Evolutionary conservation across 2,113 vertebrate species (phyloP), one percentile per base, ranked within the genome.

Genomic region (Atrichornis clamosus): DNA sequence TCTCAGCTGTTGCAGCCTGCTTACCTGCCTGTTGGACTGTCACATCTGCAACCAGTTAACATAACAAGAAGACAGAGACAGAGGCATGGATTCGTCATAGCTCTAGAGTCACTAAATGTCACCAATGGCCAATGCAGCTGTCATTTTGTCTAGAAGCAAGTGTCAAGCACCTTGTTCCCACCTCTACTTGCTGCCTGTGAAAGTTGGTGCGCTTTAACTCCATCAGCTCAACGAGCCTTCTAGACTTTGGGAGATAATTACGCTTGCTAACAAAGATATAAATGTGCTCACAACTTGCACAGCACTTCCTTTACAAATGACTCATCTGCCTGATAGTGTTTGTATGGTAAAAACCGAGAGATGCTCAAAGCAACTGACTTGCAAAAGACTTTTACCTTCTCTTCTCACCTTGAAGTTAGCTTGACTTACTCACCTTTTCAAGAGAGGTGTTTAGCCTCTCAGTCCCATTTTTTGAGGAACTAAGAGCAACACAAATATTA

Each of bases 311-410:
- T 65, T 16, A 53, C 33, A 68, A 60, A 28, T 39, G 7, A 74
- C 6, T 7, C 1, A 1, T 35, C 26, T 55, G 26, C 27, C 14
- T 53, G 15, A 52, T 2, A 26, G 13, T 7, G 7, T 21, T 32
- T 44, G 11, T 42, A 64, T 4, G 10, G 42, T 39, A 62, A 89
- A 44, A 74, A 37, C 9, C 15, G 16, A 46, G 27, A 58, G 35
- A 74, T 64, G 16, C 15, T 84, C 10, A 47, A 18, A 81, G 63
- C 13, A 87, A 24, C 24, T 68, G 47, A 47, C 27, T 92, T 81
- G 26, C 1, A 68, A 80, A 56, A n/a, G 58, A 78, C 21, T 89
- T 93, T 18, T 70, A 24, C 23, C 70, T 55, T 75, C 32, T 26
- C 27, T 64, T 64, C 27, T 76, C 30, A 39, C 28, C 13, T 82